A percentile compares a stretch with the other conserved stretches of the same genome.
Conservation (phyloP, 2,113 vertebrate genomes). For the Rhegmatorhina hoffmannsi region DNA sequence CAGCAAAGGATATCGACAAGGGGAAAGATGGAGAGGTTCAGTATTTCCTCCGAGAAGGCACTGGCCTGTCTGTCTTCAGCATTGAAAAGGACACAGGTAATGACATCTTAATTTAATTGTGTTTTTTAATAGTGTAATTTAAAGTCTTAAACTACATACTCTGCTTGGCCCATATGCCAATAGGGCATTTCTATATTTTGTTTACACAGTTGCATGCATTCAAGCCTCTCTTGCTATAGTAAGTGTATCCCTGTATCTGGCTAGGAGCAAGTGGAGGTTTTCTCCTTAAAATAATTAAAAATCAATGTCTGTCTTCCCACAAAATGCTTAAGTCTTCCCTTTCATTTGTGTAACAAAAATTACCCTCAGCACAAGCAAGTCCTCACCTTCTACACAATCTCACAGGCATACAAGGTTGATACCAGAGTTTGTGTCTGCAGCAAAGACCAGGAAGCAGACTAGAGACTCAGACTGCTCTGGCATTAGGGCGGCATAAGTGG, state of each 20-base stretch:
- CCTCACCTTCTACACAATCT: not conserved
- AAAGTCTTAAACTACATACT: not conserved
- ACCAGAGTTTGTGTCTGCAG: not conserved
- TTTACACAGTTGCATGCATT: not conserved
- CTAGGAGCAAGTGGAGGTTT: not conserved
- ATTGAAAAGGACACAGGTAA: conserved; percentile 93
- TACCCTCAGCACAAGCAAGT: not conserved
- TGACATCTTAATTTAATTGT: not conserved
- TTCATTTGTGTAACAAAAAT: not conserved
- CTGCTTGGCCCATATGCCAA: not conserved
- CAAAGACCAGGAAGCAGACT: not conserved
- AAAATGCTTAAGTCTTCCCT: not conserved
- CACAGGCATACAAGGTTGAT: not conserved
- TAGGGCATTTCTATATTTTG: not conserved
- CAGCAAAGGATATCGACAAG: conserved; percentile 83
- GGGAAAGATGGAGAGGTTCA: conserved; percentile 89
- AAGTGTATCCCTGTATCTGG: not conserved
- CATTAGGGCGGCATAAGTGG: not conserved
- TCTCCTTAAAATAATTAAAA: not conserved
- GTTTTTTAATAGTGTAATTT: not conserved
- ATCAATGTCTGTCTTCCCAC: not conserved
- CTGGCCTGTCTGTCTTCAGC: conserved; percentile 85
- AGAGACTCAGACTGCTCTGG: not conserved
- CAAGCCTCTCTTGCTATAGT: not conserved
- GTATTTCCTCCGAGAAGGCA: conserved; percentile 89